Conservation (phyloP, 2,888 invertebrate genomes). For the Ophion costatus region DNA sequence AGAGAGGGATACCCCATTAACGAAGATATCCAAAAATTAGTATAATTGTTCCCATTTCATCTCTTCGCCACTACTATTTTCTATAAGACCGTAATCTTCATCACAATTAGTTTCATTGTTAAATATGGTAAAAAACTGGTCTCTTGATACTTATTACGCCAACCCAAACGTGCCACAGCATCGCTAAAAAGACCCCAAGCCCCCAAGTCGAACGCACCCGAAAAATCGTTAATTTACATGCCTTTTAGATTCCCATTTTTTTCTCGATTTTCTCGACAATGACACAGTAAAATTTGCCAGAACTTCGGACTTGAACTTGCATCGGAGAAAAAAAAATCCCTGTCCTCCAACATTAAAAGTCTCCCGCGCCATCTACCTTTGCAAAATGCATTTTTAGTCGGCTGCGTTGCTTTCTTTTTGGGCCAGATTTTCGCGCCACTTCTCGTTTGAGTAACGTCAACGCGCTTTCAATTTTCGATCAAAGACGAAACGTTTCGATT, state of each 20-base stretch:
- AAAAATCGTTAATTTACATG: not conserved
- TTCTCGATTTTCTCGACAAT: not conserved
- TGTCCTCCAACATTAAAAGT: not conserved
- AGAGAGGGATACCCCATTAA: too few species aligned
- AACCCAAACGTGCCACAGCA: too few species aligned
- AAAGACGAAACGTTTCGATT: slow-evolving; percentile 53
- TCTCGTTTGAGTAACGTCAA: slow-evolving; percentile 23
- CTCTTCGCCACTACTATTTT: too few species aligned
- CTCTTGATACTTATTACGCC: too few species aligned
- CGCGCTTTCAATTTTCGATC: slow-evolving; percentile 45
- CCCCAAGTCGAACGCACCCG: too few species aligned
- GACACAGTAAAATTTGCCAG: not conserved
- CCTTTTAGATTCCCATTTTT: not conserved
- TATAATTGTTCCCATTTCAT: too few species aligned
- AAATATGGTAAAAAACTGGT: too few species aligned
- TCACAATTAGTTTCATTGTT: too few species aligned
- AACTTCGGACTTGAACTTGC: not conserved
- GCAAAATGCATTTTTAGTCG: slow-evolving; percentile 7
- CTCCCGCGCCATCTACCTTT: not conserved
- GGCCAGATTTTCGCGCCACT: slow-evolving; percentile 53
- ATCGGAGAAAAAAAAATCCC: not conserved
- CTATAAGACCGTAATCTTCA: too few species aligned
- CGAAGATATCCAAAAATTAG: too few species aligned
- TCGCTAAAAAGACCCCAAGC: too few species aligned
- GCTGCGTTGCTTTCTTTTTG: slow-evolving; percentile 1